Evolutionary conservation across 2,888 invertebrate genomes (phyloP).

Genomic region (Griposia aprilina): DNA sequence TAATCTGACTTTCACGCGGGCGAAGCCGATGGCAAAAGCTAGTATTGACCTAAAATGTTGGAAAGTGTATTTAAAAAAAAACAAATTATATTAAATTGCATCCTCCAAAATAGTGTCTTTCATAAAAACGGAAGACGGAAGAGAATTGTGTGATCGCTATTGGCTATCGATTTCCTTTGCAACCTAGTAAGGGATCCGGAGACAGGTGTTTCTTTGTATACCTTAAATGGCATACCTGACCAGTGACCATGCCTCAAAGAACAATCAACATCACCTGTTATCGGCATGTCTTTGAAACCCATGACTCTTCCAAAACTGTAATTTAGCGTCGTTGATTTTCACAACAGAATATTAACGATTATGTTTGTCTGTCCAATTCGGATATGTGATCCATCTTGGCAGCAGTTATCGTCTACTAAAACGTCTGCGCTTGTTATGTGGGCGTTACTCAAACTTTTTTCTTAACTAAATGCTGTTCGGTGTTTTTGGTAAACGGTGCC

Average conservation of each 20-base stretch:
- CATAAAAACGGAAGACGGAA: constrained; percentile 47
- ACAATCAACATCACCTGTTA: constrained; percentile 29
- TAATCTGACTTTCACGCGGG: too few species aligned
- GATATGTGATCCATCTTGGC: constrained; percentile 77
- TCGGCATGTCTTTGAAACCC: constrained; percentile 50
- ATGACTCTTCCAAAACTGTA: constrained; percentile 70
- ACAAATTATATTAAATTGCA: not conserved
- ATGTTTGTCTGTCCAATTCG: constrained; percentile 74
- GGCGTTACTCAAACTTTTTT: constrained; percentile 76
- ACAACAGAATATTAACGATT: constrained; percentile 76
- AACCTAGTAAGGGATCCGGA: constrained; percentile 29
- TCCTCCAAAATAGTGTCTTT: not conserved
- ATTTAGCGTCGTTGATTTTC: constrained; percentile 80
- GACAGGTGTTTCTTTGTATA: constrained; percentile 54
- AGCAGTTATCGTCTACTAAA: constrained; percentile 80
- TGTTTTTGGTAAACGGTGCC: constrained; percentile 79
- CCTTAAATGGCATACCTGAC: constrained; percentile 35
- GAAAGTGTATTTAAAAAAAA: not conserved
- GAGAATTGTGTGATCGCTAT: constrained; percentile 35
- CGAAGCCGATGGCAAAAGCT: too few species aligned
- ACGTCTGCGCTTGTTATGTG: constrained; percentile 78
- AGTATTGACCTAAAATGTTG: not conserved
- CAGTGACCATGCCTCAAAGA: not conserved
- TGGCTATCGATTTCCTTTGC: constrained; percentile 47
- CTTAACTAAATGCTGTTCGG: constrained; percentile 72